Percentiles rank a stretch among this genome's conserved stretches.
Evolutionary conservation across 2,113 vertebrate species (phyloP).

Genomic region (Xenus cinereus): DNA sequence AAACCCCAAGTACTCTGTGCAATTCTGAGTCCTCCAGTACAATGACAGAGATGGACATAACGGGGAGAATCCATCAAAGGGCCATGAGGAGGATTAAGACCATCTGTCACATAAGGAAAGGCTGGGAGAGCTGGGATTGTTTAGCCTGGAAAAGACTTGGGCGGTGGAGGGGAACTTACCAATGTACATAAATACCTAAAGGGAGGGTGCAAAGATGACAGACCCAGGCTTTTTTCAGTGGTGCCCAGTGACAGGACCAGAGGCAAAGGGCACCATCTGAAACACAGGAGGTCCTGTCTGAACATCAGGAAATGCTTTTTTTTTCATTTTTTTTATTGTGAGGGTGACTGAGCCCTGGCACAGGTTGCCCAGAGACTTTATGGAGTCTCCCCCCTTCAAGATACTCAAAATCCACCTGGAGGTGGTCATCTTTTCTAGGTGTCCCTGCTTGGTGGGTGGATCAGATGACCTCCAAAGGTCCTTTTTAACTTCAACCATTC

Average conservation of each 20-base stretch:
- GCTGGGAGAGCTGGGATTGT: background rate
- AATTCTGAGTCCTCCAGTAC: background rate
- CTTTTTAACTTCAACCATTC: background rate
- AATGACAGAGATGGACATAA: background rate
- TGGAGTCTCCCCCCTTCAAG: background rate
- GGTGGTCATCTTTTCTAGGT: background rate
- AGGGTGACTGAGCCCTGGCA: background rate
- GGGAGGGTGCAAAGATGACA: background rate
- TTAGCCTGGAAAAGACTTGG: background rate
- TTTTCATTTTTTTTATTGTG: background rate
- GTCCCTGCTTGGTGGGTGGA: background rate
- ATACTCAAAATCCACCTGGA: background rate
- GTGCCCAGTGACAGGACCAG: background rate
- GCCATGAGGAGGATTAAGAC: background rate
- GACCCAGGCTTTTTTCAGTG: background rate
- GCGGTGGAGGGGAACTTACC: background rate
- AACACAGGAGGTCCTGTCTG: background rate
- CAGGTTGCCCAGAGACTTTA: background rate
- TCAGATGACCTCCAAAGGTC: background rate
- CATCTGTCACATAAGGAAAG: background rate
- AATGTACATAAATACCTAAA: background rate
- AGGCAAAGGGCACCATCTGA: background rate
- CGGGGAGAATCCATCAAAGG: background rate
- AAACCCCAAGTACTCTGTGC: background rate
- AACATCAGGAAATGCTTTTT: background rate